Conservation (phyloP, 1,140 invertebrate genomes). For the Acromyrmex echinatior region DNA sequence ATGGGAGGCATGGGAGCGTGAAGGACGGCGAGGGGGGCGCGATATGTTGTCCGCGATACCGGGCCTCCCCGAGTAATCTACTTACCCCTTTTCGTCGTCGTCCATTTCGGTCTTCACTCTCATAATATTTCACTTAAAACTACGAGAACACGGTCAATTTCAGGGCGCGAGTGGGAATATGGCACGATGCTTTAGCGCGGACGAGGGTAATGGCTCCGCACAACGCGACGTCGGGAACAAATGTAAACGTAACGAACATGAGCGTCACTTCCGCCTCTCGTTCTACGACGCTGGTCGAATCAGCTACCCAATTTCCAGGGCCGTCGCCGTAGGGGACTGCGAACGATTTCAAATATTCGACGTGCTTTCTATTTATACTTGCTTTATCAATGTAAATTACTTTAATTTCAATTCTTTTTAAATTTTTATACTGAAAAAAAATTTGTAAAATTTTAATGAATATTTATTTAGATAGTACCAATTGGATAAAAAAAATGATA, state of each 20-base stretch:
- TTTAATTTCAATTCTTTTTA: too few species aligned
- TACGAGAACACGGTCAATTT: conserved; percentile 83
- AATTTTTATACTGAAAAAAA: too few species aligned
- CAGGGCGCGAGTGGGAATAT: conserved; percentile 84
- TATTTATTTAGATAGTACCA: too few species aligned
- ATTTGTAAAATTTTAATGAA: too few species aligned
- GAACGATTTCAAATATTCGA: too few species aligned
- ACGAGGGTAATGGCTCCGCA: conserved; percentile 86
- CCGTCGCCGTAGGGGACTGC: too few species aligned
- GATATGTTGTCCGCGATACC: conserved; percentile 16
- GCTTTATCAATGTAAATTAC: too few species aligned
- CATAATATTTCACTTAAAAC: conserved; percentile 87
- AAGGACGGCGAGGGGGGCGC: conserved; percentile 17
- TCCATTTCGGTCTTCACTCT: conserved; percentile 88
- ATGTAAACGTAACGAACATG: conserved; percentile 84
- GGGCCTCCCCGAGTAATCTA: neutral
- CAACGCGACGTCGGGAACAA: conserved; percentile 82
- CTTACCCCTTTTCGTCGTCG: conserved; percentile 88
- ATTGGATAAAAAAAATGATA: too few species aligned
- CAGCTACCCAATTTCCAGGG: conserved; percentile 37
- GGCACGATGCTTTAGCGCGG: conserved; percentile 85
- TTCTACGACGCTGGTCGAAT: conserved; percentile 74
- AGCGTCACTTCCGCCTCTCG: conserved; percentile 83
- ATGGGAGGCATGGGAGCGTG: conserved; percentile 1
- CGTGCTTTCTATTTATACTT: too few species aligned